Conservation (phyloP, 2,797 vertebrate genomes). For the Scolopax rusticola region DNA sequence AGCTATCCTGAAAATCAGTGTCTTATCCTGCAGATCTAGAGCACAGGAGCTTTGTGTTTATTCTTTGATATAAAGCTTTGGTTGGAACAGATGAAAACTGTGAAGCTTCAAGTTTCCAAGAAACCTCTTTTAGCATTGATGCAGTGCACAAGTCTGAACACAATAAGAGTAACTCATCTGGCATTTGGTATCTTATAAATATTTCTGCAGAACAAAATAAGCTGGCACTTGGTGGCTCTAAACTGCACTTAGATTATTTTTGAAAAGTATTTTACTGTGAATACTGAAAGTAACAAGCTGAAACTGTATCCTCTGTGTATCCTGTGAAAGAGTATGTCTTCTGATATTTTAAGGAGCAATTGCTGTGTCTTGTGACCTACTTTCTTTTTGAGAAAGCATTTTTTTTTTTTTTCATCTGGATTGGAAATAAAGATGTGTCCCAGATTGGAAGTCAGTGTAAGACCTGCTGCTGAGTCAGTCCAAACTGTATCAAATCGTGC, state of each 20-base stretch:
- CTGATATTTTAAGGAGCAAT: constrained; percentile 22
- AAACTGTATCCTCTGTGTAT: neutral
- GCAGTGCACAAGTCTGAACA: neutral
- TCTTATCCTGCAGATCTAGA: neutral
- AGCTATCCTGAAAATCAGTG: neutral
- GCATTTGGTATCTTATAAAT: neutral
- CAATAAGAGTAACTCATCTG: neutral
- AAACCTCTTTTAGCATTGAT: constrained; percentile 2
- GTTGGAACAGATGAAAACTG: neutral
- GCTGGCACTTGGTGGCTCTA: neutral
- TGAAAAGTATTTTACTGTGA: constrained; percentile 32
- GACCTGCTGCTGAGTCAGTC: neutral
- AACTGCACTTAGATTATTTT: constrained; percentile 8
- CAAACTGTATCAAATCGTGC: neutral
- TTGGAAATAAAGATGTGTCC: constrained; percentile 48
- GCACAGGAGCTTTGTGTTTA: neutral
- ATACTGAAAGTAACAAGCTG: neutral
- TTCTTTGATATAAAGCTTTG: neutral
- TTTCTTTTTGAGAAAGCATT: neutral
- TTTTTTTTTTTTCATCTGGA: neutral
- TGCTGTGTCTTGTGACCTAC: neutral
- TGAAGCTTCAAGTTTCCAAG: constrained; percentile 20
- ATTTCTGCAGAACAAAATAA: neutral
- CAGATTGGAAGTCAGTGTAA: neutral
- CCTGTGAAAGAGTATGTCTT: neutral